These are phyloP conservation scores for Oncorhynchus tshawytscha DNA, from an alignment of 2,113 vertebrate genomes.

Conservation along the genomic window DNA sequence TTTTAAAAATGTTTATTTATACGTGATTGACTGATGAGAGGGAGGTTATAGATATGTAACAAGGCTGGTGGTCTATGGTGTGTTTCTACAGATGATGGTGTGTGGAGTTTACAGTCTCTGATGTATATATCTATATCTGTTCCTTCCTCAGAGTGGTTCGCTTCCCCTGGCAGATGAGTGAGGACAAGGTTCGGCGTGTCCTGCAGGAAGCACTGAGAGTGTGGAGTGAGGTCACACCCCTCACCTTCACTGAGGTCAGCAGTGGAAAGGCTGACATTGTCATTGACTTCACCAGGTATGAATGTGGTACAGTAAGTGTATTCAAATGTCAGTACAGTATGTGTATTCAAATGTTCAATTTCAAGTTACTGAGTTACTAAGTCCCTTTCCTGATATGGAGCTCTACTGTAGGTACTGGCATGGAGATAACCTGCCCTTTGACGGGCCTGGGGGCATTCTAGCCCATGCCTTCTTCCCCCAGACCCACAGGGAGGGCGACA, in stretches of 20 bases:
- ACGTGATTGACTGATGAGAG: no score
- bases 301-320: no score
- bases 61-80: conserved; percentile 47
- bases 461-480: conserved; percentile 94
- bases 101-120: background rate
- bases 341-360: background rate
- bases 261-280: conserved; percentile 84
- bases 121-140: background rate
- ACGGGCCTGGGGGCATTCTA: conserved; percentile 89
- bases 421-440: conserved; percentile 90
- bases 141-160: conserved; percentile 58
- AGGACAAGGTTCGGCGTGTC: conserved; percentile 78
- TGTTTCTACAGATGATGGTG: background rate
- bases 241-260: conserved; percentile 87
- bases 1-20: no score
- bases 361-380: background rate
- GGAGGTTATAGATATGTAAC: background rate
- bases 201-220: conserved; percentile 85
- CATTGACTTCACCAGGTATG: conserved; percentile 80
- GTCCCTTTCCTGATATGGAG: background rate
- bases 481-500: conserved; percentile 86
- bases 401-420: conserved; percentile 86
- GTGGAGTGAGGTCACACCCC: conserved; percentile 88
- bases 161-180: conserved; percentile 85
- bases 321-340: background rate